Evolutionary conservation across 2,888 invertebrate species (phyloP).

Genomic region (Eristalis tenax): DNA sequence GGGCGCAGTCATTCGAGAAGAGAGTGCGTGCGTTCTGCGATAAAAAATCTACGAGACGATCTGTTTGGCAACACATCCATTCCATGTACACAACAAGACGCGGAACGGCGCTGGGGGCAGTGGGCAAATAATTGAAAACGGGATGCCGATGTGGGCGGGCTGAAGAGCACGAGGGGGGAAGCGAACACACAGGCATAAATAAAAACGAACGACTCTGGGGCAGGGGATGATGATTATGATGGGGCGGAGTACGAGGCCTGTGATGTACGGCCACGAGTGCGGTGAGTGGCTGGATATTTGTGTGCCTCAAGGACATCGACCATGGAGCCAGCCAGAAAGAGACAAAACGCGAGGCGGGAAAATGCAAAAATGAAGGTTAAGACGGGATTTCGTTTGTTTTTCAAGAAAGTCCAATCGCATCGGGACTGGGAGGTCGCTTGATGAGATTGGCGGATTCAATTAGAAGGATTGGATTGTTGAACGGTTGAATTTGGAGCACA

Average conservation of each 20-base stretch:
- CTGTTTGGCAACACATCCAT: constrained; percentile 31
- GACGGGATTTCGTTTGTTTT: not conserved
- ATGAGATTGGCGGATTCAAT: constrained; percentile 11
- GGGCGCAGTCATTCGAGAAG: constrained; percentile 16
- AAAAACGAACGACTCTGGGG: constrained; percentile 5
- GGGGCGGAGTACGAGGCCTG: not conserved
- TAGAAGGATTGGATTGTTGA: constrained; percentile 1
- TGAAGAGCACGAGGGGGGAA: not conserved
- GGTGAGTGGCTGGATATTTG: not conserved
- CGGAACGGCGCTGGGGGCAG: not conserved
- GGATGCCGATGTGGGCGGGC: constrained; percentile 40
- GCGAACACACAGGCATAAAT: not conserved
- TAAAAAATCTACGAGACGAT: constrained; percentile 46
- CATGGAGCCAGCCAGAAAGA: not conserved
- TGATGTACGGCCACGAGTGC: too few relatives aligned
- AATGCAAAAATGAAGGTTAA: not conserved
- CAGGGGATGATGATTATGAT: constrained; percentile 20
- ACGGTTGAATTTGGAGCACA: not conserved
- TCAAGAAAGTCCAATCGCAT: not conserved
- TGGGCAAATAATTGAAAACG: constrained; percentile 34
- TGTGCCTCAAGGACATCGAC: not conserved
- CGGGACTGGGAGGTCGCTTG: not conserved
- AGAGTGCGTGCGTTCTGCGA: constrained; percentile 32
- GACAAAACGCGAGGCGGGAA: not conserved
- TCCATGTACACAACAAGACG: not conserved